These are phyloP conservation scores for Acleris laterana DNA, from an alignment of 2,888 invertebrate species.

Conservation along the genomic window DNA sequence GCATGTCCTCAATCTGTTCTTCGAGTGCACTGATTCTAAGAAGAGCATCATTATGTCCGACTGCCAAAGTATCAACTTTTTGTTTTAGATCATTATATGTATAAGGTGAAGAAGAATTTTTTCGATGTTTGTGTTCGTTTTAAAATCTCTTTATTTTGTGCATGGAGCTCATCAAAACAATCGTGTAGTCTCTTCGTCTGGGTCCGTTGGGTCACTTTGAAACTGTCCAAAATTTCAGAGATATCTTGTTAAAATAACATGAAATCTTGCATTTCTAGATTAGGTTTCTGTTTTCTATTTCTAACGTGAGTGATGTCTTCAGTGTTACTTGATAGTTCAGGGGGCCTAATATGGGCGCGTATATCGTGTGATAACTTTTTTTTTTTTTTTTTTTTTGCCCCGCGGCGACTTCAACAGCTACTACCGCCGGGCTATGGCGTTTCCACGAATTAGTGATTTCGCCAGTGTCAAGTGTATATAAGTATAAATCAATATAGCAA, in stretches of 20 bases:
- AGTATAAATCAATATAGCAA: too few species aligned
- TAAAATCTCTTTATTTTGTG: slow-evolving; percentile 1
- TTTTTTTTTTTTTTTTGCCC: too few species aligned
- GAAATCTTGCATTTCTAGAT: background rate
- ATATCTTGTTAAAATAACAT: background rate
- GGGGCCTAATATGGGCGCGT: too few species aligned
- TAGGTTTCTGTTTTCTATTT: slow-evolving; percentile 1
- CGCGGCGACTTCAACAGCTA: too few species aligned
- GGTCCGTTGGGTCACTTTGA: background rate
- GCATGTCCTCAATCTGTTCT: background rate
- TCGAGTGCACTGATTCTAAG: background rate
- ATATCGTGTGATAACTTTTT: too few species aligned
- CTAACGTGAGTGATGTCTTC: background rate
- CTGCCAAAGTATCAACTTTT: background rate
- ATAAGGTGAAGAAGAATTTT: background rate
- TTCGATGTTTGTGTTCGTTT: background rate
- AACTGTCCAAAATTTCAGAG: background rate
- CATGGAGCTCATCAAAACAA: slow-evolving; percentile 10
- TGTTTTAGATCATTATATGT: background rate
- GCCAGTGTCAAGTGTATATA: too few species aligned
- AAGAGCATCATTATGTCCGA: background rate
- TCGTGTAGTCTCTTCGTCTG: slow-evolving; percentile 4
- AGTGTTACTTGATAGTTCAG: background rate
- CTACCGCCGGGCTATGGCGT: too few species aligned
- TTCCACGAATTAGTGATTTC: too few species aligned